Evolutionary conservation across 2,888 invertebrate species (phyloP).

Genomic region (Callinectes sapidus): DNA sequence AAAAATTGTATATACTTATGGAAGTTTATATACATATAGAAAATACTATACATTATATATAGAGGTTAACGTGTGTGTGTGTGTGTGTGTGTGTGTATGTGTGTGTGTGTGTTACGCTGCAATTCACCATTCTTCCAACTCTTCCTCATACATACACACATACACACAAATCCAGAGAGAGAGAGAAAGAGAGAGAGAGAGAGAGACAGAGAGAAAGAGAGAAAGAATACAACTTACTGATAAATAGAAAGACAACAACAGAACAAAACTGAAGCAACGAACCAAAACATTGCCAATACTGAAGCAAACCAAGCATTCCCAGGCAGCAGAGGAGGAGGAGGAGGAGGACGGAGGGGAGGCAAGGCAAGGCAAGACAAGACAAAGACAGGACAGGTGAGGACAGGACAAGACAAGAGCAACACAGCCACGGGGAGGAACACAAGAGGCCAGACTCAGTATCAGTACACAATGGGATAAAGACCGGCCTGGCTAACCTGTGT

Average conservation of each 20-base stretch:
- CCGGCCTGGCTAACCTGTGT: slow-evolving; percentile 63
- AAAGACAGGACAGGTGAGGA: background rate
- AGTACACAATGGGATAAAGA: slow-evolving; percentile 34
- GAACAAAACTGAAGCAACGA: too few relatives aligned
- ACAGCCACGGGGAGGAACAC: slow-evolving; percentile 22
- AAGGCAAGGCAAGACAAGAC: background rate
- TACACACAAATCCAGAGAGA: background rate
- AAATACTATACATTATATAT: slow-evolving; percentile 36
- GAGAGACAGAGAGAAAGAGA: background rate
- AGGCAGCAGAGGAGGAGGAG: background rate
- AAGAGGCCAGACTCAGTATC: background rate
- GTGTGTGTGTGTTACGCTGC: background rate
- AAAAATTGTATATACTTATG: background rate
- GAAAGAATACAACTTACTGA: background rate
- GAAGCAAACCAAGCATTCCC: too few relatives aligned
- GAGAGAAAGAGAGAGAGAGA: background rate
- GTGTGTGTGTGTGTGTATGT: slow-evolving; percentile 7
- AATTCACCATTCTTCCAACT: background rate
- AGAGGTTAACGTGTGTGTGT: slow-evolving; percentile 27
- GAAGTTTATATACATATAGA: slow-evolving; percentile 30
- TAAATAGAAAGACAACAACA: background rate
- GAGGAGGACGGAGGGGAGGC: too few relatives aligned
- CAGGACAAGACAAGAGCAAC: background rate
- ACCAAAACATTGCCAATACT: background rate
- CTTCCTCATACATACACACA: background rate